Base-by-base conservation (phyloP, 2,113 vertebrate species). In the Malurus cyaneus region DNA sequence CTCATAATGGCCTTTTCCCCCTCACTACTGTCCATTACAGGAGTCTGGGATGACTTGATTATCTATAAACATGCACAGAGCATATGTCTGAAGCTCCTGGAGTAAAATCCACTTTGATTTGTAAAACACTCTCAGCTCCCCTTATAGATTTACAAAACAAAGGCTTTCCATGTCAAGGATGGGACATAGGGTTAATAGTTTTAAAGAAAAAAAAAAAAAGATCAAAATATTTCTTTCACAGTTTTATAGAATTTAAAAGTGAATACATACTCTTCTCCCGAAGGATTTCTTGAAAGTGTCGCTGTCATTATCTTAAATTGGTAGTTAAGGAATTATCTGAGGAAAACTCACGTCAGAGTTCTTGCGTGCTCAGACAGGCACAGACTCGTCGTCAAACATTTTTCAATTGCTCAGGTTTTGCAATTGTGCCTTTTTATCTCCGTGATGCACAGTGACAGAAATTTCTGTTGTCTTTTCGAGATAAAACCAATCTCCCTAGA, bases 301-400 rank as follows among this genome's bases (percentile, higher is more conserved):
- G 0, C 41, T 79, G 59, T 65, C 84, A 88, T 92, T 93, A 82
- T 62, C 50, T 24, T 85, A 65, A 92, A 90, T 80, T 86, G 71
- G 53, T 52, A 78, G 77, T 87, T 80, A 91, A 70, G 66, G 60
- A 77, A 76, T 57, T 60, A 82, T 87, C 73, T 82, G 39, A 41
- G 10, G 84, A 80, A 85, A 79, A 73, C 24, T 46, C 80, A 67
- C 18, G 16, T 76, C 62, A 54, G 77, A 87, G 65, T 24, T 92
- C 36, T 82, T 39, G 16, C 8, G n/a, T 28, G 29, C 34, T 82
- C 66, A 31, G 70, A 72, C 69, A 54, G 86, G 32, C 57, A 81
- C 34, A 46, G 32, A 32, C 24, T 87, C 14, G 12, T 67, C 1
- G 1, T 28, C 79, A 87, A 95, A 67, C 31, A 10, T 76, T 52